A percentile compares a stretch with the other conserved stretches of the same genome.
phyloP scores from a whole-genome alignment of 2,113 vertebrate genomes.

The Hippocampus zosterae region DNA sequence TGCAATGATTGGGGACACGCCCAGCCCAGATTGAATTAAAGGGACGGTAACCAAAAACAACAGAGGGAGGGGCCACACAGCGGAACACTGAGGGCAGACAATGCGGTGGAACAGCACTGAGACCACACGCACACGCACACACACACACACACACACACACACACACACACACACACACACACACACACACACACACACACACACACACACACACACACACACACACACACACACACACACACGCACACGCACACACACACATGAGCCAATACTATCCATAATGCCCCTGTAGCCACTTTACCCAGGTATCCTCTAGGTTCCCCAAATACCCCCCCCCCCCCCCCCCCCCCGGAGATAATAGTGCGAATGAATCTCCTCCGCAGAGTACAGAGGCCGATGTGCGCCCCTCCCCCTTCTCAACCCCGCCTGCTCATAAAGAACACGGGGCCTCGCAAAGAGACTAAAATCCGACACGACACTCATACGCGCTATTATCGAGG shows the following conservation, averaged over 20 bases:
- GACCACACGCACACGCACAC: too few species aligned
- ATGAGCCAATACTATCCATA: constrained; percentile 39
- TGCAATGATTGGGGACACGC: too few species aligned
- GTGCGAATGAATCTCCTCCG: constrained; percentile 72
- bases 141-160: constrained; percentile 16
- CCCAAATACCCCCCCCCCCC: constrained; percentile 15
- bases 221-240: too few species aligned
- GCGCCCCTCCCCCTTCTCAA: too few species aligned
- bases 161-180: constrained; percentile 14
- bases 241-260: constrained; percentile 19
- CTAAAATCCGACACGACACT: constrained; percentile 25
- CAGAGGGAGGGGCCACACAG: too few species aligned
- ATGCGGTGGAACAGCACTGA: too few species aligned
- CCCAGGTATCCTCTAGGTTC: constrained; percentile 38
- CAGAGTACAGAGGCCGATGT: constrained; percentile 6
- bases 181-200: constrained; percentile 25
- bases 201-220: too few species aligned
- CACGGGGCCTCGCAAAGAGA: constrained; percentile 14
- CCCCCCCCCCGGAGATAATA: constrained; percentile 52
- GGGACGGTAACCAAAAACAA: too few species aligned
- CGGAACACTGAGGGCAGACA: too few species aligned
- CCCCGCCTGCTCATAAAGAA: constrained; percentile 2
- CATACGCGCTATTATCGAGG: constrained; percentile 10
- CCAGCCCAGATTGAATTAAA: too few species aligned
- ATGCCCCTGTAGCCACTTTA: constrained; percentile 45